phyloP scores from a whole-genome alignment of 53 echinoderm and acorn worm species.

The Paracentrotus lividus region DNA sequence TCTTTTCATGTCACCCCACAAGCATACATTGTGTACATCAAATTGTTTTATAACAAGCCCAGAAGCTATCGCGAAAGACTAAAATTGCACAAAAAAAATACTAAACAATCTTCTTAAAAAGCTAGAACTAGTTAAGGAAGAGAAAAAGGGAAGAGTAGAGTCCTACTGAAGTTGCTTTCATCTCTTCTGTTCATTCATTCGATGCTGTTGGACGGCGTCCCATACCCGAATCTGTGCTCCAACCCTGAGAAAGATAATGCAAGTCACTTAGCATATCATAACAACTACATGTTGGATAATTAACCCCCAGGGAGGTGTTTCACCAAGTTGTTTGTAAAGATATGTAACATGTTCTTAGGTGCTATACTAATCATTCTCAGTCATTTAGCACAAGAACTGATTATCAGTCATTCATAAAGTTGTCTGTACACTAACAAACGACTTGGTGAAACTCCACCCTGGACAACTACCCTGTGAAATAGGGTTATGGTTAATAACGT shows the following conservation, averaged over 20 bases:
- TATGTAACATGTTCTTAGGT: too few relatives aligned
- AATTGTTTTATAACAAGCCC: neutral
- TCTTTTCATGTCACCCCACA: neutral
- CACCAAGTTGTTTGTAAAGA: too few relatives aligned
- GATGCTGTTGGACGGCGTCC: conserved; percentile 78
- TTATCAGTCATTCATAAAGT: too few relatives aligned
- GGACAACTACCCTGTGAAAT: too few relatives aligned
- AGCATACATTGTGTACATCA: neutral
- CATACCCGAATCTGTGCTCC: conserved; percentile 81
- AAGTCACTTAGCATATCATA: neutral
- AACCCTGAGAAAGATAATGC: conserved; percentile 62
- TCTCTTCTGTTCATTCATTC: conserved; percentile 57
- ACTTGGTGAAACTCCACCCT: too few relatives aligned
- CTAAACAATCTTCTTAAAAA: neutral
- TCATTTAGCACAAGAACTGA: too few relatives aligned
- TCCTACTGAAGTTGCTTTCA: neutral
- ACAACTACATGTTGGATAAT: too few relatives aligned
- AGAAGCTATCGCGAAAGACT: neutral
- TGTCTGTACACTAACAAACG: too few relatives aligned
- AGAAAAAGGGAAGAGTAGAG: neutral
- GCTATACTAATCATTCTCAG: too few relatives aligned
- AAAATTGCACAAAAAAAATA: conserved; percentile 19
- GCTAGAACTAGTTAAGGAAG: neutral
- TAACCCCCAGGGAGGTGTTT: too few relatives aligned
- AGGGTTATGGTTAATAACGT: too few relatives aligned